Evolutionary conservation across 1,140 invertebrate genomes (phyloP).

Genomic region (Danaus plexippus): DNA sequence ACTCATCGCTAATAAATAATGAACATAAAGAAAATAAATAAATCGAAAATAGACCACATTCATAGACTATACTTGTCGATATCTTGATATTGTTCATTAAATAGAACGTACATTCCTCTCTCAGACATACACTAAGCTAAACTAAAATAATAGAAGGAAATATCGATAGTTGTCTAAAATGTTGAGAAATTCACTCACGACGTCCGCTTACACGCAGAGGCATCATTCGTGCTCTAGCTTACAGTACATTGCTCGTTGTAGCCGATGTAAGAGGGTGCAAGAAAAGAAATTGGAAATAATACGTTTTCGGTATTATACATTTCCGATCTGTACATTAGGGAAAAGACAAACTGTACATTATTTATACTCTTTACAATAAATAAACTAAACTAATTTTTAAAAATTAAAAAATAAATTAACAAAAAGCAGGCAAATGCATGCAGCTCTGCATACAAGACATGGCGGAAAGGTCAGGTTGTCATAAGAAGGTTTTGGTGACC

Average conservation of each 20-base stretch:
- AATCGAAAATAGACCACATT: slow-evolving; percentile 46
- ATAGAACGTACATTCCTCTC: slow-evolving; percentile 44
- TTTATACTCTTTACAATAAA: slow-evolving; percentile 70
- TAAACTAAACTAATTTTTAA: slow-evolving; percentile 70
- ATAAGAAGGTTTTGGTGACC: slow-evolving; percentile 70
- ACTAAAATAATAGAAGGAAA: slow-evolving; percentile 57
- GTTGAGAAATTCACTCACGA: slow-evolving; percentile 40
- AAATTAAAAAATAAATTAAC: slow-evolving; percentile 60
- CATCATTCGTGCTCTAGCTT: slow-evolving; percentile 76
- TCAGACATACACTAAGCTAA: slow-evolving; percentile 60
- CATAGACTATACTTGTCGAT: slow-evolving; percentile 24
- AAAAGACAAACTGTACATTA: slow-evolving; percentile 68
- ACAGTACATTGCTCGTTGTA: slow-evolving; percentile 84
- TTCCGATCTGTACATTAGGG: slow-evolving; percentile 70
- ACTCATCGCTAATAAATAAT: slow-evolving; percentile 65
- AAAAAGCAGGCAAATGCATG: slow-evolving; percentile 76
- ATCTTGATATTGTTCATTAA: slow-evolving; percentile 17
- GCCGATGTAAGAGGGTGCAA: slow-evolving; percentile 84
- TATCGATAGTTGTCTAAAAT: slow-evolving; percentile 40
- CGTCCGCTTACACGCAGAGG: slow-evolving; percentile 42
- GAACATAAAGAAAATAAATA: slow-evolving; percentile 57
- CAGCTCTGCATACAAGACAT: slow-evolving; percentile 74
- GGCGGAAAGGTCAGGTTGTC: slow-evolving; percentile 73
- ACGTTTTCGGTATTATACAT: slow-evolving; percentile 75
- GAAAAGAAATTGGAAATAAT: slow-evolving; percentile 81